These are phyloP conservation scores for Pungitius pungitius DNA, from an alignment of 2,113 vertebrate species.

Conservation along the genomic window DNA sequence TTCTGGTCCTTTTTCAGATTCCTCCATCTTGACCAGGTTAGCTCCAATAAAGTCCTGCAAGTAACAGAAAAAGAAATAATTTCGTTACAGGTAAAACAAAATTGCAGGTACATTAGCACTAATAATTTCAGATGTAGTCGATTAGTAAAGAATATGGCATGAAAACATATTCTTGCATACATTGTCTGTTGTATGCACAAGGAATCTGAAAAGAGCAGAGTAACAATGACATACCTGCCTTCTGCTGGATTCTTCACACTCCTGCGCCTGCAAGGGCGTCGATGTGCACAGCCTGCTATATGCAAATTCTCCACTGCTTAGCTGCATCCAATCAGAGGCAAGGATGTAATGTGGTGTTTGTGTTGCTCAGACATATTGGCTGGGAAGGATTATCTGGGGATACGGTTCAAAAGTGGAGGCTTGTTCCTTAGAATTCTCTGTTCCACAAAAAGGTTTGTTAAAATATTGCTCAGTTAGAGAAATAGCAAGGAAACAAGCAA, in stretches of 20 bases:
- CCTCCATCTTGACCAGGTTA: constrained; percentile 31
- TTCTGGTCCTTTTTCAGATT: constrained; percentile 24
- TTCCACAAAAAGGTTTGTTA: background rate
- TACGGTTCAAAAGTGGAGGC: background rate
- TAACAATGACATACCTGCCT: constrained; percentile 36
- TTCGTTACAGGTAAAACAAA: background rate
- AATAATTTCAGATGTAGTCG: background rate
- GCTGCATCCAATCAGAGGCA: constrained; percentile 53
- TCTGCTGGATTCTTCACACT: constrained; percentile 33
- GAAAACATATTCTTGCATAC: background rate
- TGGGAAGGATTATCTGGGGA: background rate
- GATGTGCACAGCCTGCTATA: constrained; percentile 51
- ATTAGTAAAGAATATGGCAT: background rate
- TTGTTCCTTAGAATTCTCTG: background rate
- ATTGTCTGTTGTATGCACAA: background rate
- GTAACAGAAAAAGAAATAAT: background rate
- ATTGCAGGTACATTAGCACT: background rate
- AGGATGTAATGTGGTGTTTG: background rate
- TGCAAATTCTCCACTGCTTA: constrained; percentile 59
- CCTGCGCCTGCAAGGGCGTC: constrained; percentile 35
- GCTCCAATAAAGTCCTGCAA: constrained; percentile 4
- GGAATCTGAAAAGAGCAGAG: background rate
- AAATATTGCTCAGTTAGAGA: background rate
- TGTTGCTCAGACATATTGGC: constrained; percentile 4
- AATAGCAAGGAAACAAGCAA: background rate